phyloP scores from a whole-genome alignment of 2,888 invertebrate genomes.

The Diachrysia chrysitis region DNA sequence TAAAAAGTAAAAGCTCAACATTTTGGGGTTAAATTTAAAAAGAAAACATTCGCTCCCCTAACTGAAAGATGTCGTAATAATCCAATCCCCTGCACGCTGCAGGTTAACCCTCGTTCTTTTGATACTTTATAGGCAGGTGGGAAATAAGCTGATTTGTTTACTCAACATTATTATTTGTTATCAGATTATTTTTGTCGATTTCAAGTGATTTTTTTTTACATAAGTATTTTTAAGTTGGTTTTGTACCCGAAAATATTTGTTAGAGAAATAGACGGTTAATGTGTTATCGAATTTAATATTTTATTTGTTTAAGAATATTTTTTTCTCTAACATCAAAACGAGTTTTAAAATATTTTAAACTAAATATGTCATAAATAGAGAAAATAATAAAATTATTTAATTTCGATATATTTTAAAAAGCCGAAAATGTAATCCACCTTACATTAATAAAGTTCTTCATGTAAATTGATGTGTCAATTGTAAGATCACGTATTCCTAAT shows the following conservation, averaged over 20 bases:
- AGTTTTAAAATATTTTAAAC: too few species aligned
- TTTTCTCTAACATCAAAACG: too few species aligned
- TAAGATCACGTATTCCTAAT: background rate
- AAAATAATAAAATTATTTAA: too few species aligned
- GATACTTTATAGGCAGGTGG: slow-evolving; percentile 23
- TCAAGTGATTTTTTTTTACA: slow-evolving; percentile 9
- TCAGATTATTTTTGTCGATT: background rate
- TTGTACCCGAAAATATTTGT: too few species aligned
- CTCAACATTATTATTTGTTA: background rate
- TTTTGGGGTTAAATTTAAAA: slow-evolving; percentile 4
- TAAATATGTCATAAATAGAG: too few species aligned
- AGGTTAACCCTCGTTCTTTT: slow-evolving; percentile 31
- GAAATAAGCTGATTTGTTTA: slow-evolving; percentile 9
- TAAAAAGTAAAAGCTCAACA: background rate
- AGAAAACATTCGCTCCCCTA: slow-evolving; percentile 13
- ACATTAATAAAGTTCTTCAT: too few species aligned
- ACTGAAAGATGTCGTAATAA: slow-evolving; percentile 16
- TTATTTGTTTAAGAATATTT: too few species aligned
- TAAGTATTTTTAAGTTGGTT: background rate
- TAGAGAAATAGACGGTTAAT: too few species aligned
- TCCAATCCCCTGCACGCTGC: slow-evolving; percentile 20
- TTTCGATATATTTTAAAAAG: too few species aligned
- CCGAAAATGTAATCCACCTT: too few species aligned
- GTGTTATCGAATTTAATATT: too few species aligned
- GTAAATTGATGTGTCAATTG: too few species aligned